A percentile compares a stretch with the other conserved stretches of the same genome.
Evolutionary conservation across 2,797 vertebrate genomes (phyloP).

Genomic region (Catostomus latipinnis): DNA sequence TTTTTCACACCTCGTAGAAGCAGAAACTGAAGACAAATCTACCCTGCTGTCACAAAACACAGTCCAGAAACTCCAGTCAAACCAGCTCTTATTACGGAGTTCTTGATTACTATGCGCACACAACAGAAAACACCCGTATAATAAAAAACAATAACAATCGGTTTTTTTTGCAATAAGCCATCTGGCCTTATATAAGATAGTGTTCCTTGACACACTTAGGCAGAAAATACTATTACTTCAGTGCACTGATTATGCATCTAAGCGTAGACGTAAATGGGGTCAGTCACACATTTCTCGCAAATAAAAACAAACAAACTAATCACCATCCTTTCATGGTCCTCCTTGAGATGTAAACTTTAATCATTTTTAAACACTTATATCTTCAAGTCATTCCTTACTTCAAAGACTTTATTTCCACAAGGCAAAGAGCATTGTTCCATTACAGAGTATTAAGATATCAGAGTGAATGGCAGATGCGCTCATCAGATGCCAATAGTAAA

Average conservation of each 20-base stretch:
- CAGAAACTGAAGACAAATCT: conserved; percentile 45
- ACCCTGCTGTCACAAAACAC: conserved; percentile 15
- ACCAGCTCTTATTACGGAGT: conserved; percentile 4
- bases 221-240: conserved; percentile 55
- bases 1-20: conserved; percentile 25
- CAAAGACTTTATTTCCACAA: not conserved
- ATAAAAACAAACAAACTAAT: conserved; percentile 19
- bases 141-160: conserved; percentile 41
- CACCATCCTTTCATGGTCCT: not conserved
- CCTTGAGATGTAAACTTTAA: not conserved
- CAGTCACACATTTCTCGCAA: conserved; percentile 27
- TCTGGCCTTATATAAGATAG: conserved; percentile 58
- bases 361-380: not conserved
- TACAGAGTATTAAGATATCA: conserved; percentile 8
- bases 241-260: conserved; percentile 45
- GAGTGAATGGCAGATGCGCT: not conserved
- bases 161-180: conserved; percentile 48
- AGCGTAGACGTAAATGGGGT: conserved; percentile 23
- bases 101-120: conserved; percentile 25
- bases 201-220: conserved; percentile 61
- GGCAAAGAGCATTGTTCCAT: not conserved
- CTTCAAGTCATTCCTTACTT: not conserved
- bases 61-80: not conserved
- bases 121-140: conserved; percentile 42
- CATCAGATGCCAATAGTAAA: conserved; percentile 17